Conservation (phyloP, 2,888 invertebrate species). For the Patella ulyssiponensis region DNA sequence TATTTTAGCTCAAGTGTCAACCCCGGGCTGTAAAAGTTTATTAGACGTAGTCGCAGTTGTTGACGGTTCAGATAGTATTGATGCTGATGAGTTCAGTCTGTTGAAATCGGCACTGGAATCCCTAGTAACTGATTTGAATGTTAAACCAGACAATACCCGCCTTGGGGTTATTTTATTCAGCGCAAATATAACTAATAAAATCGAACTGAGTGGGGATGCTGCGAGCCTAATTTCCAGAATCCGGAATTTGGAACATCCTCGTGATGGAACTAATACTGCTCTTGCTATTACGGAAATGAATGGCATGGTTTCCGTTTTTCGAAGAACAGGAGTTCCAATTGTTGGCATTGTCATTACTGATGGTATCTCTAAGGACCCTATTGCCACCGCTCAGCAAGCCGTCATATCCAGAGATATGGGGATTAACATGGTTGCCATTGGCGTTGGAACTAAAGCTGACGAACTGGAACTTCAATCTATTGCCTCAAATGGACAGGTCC, state of each 20-base stretch:
- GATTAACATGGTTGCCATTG: conserved; percentile 70
- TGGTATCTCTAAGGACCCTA: conserved; percentile 63
- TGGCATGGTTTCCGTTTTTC: conserved; percentile 35
- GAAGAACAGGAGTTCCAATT: conserved; percentile 60
- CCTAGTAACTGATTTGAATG: neutral
- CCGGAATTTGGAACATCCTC: conserved; percentile 33
- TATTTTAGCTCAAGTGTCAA: too few species aligned
- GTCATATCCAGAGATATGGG: conserved; percentile 63
- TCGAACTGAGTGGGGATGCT: conserved; percentile 36
- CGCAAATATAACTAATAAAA: conserved; percentile 34
- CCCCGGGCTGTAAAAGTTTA: neutral
- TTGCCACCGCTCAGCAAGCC: conserved; percentile 67
- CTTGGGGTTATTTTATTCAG: conserved; percentile 49
- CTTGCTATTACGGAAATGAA: conserved; percentile 45
- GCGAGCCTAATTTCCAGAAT: conserved; percentile 31
- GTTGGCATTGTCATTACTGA: conserved; percentile 71
- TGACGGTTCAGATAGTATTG: conserved; percentile 2
- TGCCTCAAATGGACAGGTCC: conserved; percentile 41
- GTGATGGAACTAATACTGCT: conserved; percentile 47
- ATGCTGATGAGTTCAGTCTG: neutral
- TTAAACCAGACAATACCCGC: conserved; percentile 5
- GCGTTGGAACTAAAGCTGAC: conserved; percentile 65
- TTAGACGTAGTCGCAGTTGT: neutral
- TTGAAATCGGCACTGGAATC: neutral
- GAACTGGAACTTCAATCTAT: conserved; percentile 59